Conservation (phyloP, 2,113 vertebrate species). For the Odontophorus gujanensis region DNA sequence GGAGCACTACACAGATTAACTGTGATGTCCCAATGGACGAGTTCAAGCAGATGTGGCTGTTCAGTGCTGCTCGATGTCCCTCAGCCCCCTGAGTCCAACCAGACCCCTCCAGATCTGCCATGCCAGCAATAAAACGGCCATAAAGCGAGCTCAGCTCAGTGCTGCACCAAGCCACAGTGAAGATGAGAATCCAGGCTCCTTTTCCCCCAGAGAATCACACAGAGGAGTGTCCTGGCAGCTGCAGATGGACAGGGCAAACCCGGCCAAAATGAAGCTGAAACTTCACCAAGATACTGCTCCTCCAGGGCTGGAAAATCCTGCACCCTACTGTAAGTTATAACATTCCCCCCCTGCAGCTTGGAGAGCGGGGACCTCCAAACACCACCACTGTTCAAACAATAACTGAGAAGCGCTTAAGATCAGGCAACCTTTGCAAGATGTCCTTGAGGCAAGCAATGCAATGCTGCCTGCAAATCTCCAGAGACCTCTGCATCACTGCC, state of each 20-base stretch:
- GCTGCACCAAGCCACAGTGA: background rate
- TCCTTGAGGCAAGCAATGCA: background rate
- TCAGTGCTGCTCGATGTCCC: background rate
- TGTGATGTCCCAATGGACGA: background rate
- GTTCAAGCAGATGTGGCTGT: background rate
- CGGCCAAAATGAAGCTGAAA: background rate
- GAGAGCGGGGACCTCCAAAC: rapidly evolving
- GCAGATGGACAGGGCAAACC: background rate
- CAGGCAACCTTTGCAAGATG: background rate
- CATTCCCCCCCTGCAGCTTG: rapidly evolving
- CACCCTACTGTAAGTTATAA: background rate
- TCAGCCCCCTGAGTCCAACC: background rate
- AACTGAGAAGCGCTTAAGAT: background rate
- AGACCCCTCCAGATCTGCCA: background rate
- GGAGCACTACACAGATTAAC: background rate
- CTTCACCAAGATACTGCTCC: rapidly evolving
- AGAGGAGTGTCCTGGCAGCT: background rate
- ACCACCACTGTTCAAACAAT: background rate
- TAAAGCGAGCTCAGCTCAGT: background rate
- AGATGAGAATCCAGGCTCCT: background rate
- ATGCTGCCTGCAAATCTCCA: rapidly evolving
- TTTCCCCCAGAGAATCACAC: background rate
- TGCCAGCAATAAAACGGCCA: background rate
- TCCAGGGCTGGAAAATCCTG: background rate
- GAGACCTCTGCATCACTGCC: rapidly evolving